Evolutionary conservation across 1,140 invertebrate species (phyloP).

Genomic region (Caenorhabditis brenneri): DNA sequence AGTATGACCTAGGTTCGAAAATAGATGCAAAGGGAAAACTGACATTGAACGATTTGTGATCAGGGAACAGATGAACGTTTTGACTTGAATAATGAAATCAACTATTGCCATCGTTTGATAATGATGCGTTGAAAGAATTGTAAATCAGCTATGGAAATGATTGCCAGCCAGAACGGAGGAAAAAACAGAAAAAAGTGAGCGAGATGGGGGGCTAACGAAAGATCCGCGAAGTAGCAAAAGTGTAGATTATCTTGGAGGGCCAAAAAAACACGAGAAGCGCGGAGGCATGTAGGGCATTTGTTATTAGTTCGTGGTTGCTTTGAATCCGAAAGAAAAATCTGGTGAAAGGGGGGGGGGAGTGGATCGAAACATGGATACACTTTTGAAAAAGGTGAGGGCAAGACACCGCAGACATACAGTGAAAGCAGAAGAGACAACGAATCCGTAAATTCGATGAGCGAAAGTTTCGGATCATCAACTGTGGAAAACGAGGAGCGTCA

Average conservation of each 20-base stretch:
- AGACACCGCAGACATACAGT: constrained; percentile 14
- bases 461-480: constrained; percentile 41
- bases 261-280: constrained; percentile 6
- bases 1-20: not conserved
- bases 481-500: constrained; percentile 33
- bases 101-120: not conserved
- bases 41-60: not conserved
- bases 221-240: constrained; percentile 1
- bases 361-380: constrained; percentile 36
- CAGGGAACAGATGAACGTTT: not conserved
- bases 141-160: not conserved
- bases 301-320: constrained; percentile 42
- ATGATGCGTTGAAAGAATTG: not conserved
- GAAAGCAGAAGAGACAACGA: not conserved
- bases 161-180: not conserved
- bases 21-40: not conserved
- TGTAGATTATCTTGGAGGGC: constrained; percentile 10
- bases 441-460: constrained; percentile 40
- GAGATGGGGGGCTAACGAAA: not conserved
- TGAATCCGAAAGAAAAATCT: not conserved
- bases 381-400: constrained; percentile 34
- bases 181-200: not conserved
- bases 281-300: constrained; percentile 30
- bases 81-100: not conserved
- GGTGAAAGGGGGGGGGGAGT: not conserved